Evolutionary conservation across 2,888 invertebrate species (phyloP), one percentile per base, ranked within the genome.

Genomic region (Gastracanthus pulcherrimus): DNA sequence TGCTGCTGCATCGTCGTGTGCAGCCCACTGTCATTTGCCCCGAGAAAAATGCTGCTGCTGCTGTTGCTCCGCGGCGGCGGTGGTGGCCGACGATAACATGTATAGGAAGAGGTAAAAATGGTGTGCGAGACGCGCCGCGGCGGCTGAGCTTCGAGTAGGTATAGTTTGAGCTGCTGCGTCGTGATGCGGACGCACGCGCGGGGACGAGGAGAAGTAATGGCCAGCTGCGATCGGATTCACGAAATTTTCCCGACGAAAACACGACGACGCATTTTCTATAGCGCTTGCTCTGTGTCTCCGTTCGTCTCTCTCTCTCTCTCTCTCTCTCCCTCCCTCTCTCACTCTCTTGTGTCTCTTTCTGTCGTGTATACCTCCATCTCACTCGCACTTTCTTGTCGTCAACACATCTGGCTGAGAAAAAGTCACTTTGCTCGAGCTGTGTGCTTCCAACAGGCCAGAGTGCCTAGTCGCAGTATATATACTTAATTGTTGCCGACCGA

Each of bases 1-100:
- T 55, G 36, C 72, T 77, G 51, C 66, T 72, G 79, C 79, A 74
- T 58, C 58, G 1, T 48, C 74, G 34, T 58, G n/a, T 48, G 34
- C 69, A 48, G 29, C 41, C 51, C 51, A 55, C 36, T 66, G 66
- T 67, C 55, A 67, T 76, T 76, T 76, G 38, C 26, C 4, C 16
- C 58, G 38, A 19, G 45, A 69, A 76, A 55, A 76, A 67, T 38
- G 2, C 13, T 48, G 45, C 11, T 66, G 36, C n/a, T 41, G 26
- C 26, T 72, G 41, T 41, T 41, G 55, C 23, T 48, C 7, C 48
- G 36, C 23, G 29, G 3, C 36, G 64, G 29, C n/a, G 48, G 58
- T 38, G 16, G 26, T 19, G 16, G 38, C 38, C 26, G 38, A 38
- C 31, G 71, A 71, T 58, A 58, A 71, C 71, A 71, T 71, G 71